Evolutionary conservation across 2,113 vertebrate species (phyloP).

Genomic region (Pseudorectes ferrugineus): DNA sequence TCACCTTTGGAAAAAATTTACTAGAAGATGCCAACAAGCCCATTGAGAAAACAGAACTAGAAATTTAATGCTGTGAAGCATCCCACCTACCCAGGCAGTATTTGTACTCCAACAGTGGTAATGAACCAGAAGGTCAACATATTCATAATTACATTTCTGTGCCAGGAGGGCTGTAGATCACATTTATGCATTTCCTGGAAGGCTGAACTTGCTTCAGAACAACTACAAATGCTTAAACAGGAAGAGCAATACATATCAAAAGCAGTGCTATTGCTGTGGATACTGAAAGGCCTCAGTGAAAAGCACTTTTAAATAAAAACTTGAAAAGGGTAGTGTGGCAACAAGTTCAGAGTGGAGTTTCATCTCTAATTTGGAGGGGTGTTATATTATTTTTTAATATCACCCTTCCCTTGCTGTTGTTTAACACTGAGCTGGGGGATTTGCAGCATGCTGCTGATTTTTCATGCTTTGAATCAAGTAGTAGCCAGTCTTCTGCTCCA

Average conservation of each 20-base stretch:
- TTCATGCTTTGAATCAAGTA: background rate
- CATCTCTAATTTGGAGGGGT: background rate
- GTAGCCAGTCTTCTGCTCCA: background rate
- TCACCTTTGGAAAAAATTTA: background rate
- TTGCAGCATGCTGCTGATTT: background rate
- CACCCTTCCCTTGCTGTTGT: background rate
- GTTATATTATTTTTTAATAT: background rate
- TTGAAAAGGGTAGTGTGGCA: background rate
- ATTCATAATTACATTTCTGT: background rate
- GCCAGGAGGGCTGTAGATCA: slow-evolving; percentile 15
- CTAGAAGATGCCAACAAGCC: background rate
- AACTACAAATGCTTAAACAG: background rate
- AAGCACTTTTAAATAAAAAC: background rate
- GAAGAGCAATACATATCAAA: background rate
- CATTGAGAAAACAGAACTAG: background rate
- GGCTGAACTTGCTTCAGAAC: background rate
- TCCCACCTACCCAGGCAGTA: background rate
- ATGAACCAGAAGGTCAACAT: background rate
- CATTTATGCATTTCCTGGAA: slow-evolving; percentile 6
- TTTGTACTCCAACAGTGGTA: background rate
- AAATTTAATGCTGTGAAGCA: background rate
- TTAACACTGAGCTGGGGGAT: background rate
- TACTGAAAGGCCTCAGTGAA: background rate
- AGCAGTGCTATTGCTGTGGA: background rate
- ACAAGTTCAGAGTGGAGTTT: background rate